A percentile compares a stretch with the other conserved stretches of the same genome.
phyloP scores from a whole-genome alignment of 2,888 invertebrate species.

The Apodemia mormo region DNA sequence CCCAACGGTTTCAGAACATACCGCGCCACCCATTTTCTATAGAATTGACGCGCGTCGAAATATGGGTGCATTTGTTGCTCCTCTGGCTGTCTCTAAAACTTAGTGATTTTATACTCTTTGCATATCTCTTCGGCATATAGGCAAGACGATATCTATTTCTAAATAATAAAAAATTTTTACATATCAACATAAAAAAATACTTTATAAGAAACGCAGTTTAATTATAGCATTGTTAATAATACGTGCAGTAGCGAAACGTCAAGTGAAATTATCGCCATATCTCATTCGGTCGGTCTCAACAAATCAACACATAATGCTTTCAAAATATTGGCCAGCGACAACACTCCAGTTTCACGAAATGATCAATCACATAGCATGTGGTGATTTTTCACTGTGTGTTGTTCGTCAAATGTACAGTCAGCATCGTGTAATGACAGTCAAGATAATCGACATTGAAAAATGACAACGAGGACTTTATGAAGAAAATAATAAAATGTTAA shows the following conservation, averaged over 20 bases:
- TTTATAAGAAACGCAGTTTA: background rate
- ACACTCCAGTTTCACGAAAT: constrained; percentile 66
- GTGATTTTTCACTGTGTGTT: constrained; percentile 76
- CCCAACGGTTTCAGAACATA: too few relatives aligned
- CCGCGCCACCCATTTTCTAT: too few relatives aligned
- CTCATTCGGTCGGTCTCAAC: constrained; percentile 59
- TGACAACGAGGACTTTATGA: too few relatives aligned
- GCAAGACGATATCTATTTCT: too few relatives aligned
- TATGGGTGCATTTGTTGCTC: too few relatives aligned
- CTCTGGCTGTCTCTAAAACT: too few relatives aligned
- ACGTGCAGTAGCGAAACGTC: constrained; percentile 31
- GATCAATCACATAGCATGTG: constrained; percentile 76
- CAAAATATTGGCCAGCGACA: constrained; percentile 49
- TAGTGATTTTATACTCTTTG: too few relatives aligned
- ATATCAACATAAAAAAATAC: background rate
- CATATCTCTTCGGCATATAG: too few relatives aligned
- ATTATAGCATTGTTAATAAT: constrained; percentile 23
- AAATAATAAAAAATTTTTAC: background rate
- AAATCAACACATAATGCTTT: constrained; percentile 70
- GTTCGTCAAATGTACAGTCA: constrained; percentile 66
- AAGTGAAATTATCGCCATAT: constrained; percentile 55
- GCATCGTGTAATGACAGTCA: background rate
- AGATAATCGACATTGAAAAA: background rate
- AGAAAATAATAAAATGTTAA: too few relatives aligned
- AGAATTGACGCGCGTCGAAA: too few relatives aligned